Evolutionary conservation across 2,113 vertebrate species (phyloP).

Genomic region (human): DNA sequence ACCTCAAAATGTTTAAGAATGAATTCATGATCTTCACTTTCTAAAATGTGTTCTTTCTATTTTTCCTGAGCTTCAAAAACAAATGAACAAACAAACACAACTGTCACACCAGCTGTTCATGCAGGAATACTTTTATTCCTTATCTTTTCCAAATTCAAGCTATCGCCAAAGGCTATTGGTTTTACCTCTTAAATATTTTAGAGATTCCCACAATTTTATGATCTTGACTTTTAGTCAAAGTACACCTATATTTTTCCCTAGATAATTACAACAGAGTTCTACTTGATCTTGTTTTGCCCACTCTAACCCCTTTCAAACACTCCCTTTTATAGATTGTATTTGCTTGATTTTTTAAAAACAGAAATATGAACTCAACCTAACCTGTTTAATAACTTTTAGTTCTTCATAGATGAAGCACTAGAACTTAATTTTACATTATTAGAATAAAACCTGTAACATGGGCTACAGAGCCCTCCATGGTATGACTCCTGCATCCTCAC

Average conservation of each 20-base stretch:
- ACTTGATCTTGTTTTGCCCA: background rate
- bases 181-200: background rate
- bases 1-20: background rate
- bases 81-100: background rate
- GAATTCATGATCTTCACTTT: background rate
- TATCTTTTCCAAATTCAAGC: background rate
- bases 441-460: background rate
- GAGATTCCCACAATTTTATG: no score
- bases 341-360: background rate
- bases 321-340: background rate
- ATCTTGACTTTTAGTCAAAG: background rate
- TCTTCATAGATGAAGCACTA: background rate
- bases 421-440: background rate
- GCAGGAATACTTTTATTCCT: background rate
- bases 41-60: background rate
- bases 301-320: no score
- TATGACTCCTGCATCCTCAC: background rate
- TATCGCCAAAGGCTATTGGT: background rate
- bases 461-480: background rate
- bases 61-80: background rate
- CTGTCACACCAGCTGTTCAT: background rate
- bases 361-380: background rate
- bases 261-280: background rate
- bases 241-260: background rate
- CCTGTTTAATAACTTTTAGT: background rate